A percentile compares a stretch with the other conserved stretches of the same genome.
Evolutionary conservation across 92 coral and sea anemone genomes (phyloP).

Genomic region (Pocillopora meandrina): DNA sequence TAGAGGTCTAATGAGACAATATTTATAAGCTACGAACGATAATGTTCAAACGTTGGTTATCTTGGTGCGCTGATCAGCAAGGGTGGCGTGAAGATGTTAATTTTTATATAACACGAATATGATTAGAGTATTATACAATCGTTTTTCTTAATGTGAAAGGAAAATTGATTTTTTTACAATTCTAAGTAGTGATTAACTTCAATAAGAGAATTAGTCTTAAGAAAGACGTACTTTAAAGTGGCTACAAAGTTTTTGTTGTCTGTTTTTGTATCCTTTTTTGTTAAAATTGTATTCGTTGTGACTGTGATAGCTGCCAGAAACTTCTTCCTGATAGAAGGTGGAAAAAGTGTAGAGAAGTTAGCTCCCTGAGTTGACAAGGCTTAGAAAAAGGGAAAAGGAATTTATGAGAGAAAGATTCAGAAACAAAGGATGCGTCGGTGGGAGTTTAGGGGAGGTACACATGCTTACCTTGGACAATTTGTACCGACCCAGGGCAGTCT

Average conservation of each 20-base stretch:
- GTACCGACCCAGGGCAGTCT: too few species aligned
- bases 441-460: too few species aligned
- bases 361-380: too few species aligned
- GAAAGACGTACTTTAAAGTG: not conserved
- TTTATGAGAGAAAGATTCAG: too few species aligned
- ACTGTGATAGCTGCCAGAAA: too few species aligned
- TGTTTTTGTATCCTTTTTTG: not conserved
- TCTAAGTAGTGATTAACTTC: not conserved
- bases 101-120: not conserved
- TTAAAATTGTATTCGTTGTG: too few species aligned
- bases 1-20: not conserved
- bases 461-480: too few species aligned
- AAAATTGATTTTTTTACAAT: slow-evolving; percentile 7
- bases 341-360: too few species aligned
- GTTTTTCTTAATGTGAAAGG: not conserved
- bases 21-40: not conserved
- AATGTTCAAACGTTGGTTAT: not conserved
- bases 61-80: not conserved
- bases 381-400: too few species aligned
- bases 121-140: not conserved
- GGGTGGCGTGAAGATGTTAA: not conserved
- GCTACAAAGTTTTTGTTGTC: not conserved
- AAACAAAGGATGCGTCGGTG: too few species aligned
- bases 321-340: too few species aligned
- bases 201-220: not conserved